phyloP scores from a whole-genome alignment of 2,797 vertebrate genomes.

The Ciconia nigra region DNA sequence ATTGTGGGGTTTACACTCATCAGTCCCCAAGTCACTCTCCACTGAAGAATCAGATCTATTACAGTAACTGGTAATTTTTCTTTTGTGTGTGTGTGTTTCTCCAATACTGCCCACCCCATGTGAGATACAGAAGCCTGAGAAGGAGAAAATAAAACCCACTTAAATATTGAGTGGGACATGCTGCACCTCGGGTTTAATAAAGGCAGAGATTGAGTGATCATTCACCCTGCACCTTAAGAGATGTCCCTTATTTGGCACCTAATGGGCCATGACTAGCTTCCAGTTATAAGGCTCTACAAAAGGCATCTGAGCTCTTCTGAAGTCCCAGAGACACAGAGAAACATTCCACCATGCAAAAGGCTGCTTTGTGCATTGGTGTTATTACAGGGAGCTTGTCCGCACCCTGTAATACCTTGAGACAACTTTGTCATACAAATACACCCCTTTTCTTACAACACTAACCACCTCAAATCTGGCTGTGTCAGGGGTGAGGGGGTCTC shows the following conservation, averaged over 20 bases:
- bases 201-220: background rate
- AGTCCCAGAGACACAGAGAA: background rate
- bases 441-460: background rate
- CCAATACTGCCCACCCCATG: rapidly evolving
- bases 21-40: background rate
- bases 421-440: background rate
- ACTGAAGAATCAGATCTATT: background rate
- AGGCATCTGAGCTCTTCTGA: background rate
- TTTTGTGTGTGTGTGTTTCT: background rate
- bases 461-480: rapidly evolving
- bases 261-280: background rate
- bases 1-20: background rate
- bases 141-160: background rate
- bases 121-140: background rate
- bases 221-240: background rate
- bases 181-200: background rate
- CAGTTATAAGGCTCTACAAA: background rate
- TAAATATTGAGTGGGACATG: background rate
- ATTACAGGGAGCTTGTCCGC: background rate
- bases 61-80: background rate
- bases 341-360: background rate
- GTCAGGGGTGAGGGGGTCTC: background rate
- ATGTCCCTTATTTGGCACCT: background rate
- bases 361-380: background rate
- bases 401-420: background rate